A percentile compares a stretch with the other conserved stretches of the same genome.
Evolutionary conservation across 2,888 invertebrate species (phyloP).

Genomic region (Metalampra italica): DNA sequence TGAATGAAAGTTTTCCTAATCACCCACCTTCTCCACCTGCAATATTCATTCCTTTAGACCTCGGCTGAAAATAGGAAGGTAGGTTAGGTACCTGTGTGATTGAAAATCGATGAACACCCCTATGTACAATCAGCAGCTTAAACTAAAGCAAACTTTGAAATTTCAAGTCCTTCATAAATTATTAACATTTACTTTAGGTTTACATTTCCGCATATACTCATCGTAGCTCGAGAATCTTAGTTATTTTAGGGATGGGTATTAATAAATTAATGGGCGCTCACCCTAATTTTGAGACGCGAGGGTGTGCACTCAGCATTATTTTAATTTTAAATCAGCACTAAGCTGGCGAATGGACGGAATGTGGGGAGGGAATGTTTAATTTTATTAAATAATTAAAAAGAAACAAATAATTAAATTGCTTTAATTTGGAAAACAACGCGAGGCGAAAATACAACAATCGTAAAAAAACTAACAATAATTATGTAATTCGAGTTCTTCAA

Average conservation of each 20-base stretch:
- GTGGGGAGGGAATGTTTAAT: constrained; percentile 17
- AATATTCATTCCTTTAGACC: no score
- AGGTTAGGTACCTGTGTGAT: no score
- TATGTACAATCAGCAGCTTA: no score
- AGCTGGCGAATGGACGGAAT: constrained; percentile 28
- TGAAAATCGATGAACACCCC: no score
- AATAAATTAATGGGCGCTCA: constrained; percentile 33
- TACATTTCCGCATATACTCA: not conserved
- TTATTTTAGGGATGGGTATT: constrained; percentile 15
- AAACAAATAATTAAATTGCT: no score
- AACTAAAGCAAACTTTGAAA: not conserved
- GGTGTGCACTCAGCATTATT: constrained; percentile 26
- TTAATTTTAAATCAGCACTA: constrained; percentile 41
- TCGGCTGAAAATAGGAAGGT: no score
- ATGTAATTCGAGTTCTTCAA: no score
- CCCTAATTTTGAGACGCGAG: constrained; percentile 16
- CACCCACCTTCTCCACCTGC: no score
- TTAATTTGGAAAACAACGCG: no score
- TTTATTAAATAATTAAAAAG: not conserved
- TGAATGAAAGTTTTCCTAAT: no score
- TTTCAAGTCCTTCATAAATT: not conserved
- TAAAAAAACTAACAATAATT: no score
- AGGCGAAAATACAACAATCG: no score
- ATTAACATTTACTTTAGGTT: not conserved
- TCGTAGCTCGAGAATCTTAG: constrained; percentile 2